A percentile compares a stretch with the other conserved stretches of the same genome.
Conservation (phyloP, 2,113 vertebrate genomes). For the Lanius ludovicianus region DNA sequence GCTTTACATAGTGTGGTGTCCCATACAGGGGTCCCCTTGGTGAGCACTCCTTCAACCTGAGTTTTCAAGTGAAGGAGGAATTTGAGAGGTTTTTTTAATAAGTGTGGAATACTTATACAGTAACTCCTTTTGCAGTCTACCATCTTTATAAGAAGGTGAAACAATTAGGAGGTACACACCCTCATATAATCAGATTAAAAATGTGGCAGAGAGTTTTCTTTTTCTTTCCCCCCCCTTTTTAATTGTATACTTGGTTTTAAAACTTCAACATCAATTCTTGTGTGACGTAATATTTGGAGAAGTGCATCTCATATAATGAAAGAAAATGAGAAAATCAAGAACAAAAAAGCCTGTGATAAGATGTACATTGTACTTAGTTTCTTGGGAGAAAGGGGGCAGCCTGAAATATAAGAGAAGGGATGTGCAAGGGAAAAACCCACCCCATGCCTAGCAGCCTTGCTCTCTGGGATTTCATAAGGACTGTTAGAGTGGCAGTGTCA, state of each 20-base stretch:
- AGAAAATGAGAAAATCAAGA: not conserved
- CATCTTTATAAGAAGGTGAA: not conserved
- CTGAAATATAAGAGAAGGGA: not conserved
- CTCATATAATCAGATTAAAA: not conserved
- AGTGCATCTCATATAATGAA: not conserved
- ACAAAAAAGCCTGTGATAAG: not conserved
- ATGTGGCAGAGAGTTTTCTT: not conserved
- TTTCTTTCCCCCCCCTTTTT: not conserved
- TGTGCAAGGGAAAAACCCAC: not conserved
- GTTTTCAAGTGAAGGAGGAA: not conserved
- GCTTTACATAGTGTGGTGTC: not conserved
- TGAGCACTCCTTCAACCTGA: not conserved
- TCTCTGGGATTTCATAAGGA: not conserved
- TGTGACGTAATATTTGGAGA: not conserved
- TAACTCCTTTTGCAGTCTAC: not conserved
- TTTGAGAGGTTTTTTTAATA: not conserved
- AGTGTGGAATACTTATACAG: not conserved
- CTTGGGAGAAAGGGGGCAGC: not conserved
- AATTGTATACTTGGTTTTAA: not conserved
- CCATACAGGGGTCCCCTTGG: not conserved
- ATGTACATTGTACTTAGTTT: not conserved
- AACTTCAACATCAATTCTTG: not conserved
- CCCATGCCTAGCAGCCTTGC: rapidly evolving
- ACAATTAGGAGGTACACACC: not conserved
- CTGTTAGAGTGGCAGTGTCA: not conserved